Evolutionary conservation across 1,140 invertebrate genomes (phyloP), one percentile per base, ranked within the genome.

Genomic region (Trinorchestia longiramus): DNA sequence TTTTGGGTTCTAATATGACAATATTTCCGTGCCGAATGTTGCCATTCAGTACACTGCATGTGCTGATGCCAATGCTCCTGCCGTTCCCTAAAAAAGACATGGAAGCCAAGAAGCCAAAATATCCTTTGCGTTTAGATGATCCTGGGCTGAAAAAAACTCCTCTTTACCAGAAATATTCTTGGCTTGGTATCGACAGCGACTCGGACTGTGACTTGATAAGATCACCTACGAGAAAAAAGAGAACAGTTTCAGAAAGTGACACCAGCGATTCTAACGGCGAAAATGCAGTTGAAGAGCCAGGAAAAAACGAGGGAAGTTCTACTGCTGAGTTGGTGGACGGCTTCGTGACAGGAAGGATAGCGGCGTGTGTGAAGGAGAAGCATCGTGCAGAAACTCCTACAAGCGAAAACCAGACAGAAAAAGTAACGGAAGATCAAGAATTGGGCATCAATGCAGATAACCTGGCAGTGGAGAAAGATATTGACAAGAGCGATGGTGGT

Each of bases 111-210:
- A 94, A 94, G 11, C 0, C 4, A 3, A 90, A 96, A n/a, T 91
- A n/a, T 44, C 87, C 95, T 36, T 36, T 96, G 28, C 87, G 44
- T 8, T 43, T 91, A 47, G 43, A 96, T 41, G 95, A 96, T 91
- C 87, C 95, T 41, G 19, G 19, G 15, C 95, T 95, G 28, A 95
- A 95, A 43, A 90, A 88, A 28, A 28, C n/a, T 40, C 87, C 87
- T 53, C 87, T 95, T 19, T 95, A 91, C 43, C 95, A 90, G 43
- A 95, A 95, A n/a, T 88, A 95, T 40, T 45, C 43, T 40, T 95
- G 95, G 95, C 95, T 95, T 43, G 87, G 44, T 42, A n/a, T 95
- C 45, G 95, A 96, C 43, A 91, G 88, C 87, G 87, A 88, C 19
- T 91, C 87, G 19, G 95, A 96, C 77, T 36, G 11, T 40, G 95